phyloP scores from a whole-genome alignment of 2,888 invertebrate species.

The Kuschelorhynchus macadamiae region DNA sequence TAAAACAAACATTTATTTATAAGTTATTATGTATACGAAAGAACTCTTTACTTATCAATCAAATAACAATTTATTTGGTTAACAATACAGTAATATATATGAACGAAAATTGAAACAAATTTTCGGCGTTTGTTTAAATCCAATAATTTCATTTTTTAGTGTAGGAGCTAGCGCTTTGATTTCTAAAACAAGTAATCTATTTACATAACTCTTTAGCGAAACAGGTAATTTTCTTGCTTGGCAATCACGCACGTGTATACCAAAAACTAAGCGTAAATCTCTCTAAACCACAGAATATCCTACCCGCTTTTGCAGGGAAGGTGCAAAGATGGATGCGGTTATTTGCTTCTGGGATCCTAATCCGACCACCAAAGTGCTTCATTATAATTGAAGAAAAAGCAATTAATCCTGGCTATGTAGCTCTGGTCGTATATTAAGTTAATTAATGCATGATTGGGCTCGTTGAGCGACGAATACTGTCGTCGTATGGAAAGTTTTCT shows the following conservation, averaged over 20 bases:
- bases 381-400: slow-evolving; percentile 45
- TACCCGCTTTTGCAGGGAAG: slow-evolving; percentile 16
- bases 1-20: too few relatives aligned
- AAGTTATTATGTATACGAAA: too few relatives aligned
- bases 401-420: slow-evolving; percentile 40
- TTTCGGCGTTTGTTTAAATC: too few relatives aligned
- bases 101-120: too few relatives aligned
- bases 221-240: slow-evolving; percentile 1
- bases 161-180: too few relatives aligned
- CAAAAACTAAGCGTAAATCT: slow-evolving; percentile 15
- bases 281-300: slow-evolving; percentile 26
- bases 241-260: slow-evolving; percentile 12
- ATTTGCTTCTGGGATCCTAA: slow-evolving; percentile 35
- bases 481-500: neutral
- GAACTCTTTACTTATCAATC: too few relatives aligned
- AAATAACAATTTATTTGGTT: too few relatives aligned
- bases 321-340: slow-evolving; percentile 39
- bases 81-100: too few relatives aligned
- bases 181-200: too few relatives aligned
- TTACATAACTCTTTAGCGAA: too few relatives aligned
- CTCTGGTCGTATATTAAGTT: slow-evolving; percentile 33
- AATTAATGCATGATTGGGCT: slow-evolving; percentile 41
- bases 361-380: slow-evolving; percentile 33
- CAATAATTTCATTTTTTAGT: too few relatives aligned
- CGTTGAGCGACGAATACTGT: slow-evolving; percentile 28